Evolutionary conservation across 2,888 invertebrate species (phyloP).

Genomic region (Drosophila neonasuta): DNA sequence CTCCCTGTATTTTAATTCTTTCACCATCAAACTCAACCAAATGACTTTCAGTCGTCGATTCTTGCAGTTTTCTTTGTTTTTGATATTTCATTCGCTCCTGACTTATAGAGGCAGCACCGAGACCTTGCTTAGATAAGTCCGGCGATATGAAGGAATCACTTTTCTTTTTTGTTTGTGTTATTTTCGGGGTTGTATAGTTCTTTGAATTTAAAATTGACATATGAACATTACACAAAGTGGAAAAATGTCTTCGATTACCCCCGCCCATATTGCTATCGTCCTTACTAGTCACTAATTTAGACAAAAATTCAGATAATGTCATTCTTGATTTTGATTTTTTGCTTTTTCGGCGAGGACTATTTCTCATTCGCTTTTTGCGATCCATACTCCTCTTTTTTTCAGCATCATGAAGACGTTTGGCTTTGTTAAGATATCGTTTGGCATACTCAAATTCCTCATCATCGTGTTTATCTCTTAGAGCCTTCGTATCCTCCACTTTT

Average conservation of each 20-base stretch:
- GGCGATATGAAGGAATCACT: slow-evolving; percentile 26
- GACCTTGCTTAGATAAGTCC: slow-evolving; percentile 8
- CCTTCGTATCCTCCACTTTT: neutral
- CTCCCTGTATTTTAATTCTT: slow-evolving; percentile 23
- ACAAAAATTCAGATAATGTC: slow-evolving; percentile 26
- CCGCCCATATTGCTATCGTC: neutral
- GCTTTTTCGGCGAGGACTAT: neutral
- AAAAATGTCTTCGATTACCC: slow-evolving; percentile 20
- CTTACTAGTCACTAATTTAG: slow-evolving; percentile 12
- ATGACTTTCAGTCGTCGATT: neutral
- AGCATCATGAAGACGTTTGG: slow-evolving; percentile 9
- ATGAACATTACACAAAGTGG: slow-evolving; percentile 19
- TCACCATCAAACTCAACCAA: neutral
- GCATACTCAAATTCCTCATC: slow-evolving; percentile 2
- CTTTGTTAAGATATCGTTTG: slow-evolving; percentile 9
- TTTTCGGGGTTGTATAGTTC: neutral
- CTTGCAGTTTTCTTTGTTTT: neutral
- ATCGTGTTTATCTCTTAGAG: neutral
- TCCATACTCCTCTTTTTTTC: slow-evolving; percentile 9
- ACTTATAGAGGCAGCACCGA: slow-evolving; percentile 13
- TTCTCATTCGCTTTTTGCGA: slow-evolving; percentile 5
- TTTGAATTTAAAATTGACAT: neutral
- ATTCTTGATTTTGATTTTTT: neutral
- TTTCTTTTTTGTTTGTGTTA: neutral
- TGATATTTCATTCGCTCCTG: neutral